Evolutionary conservation across 23 tunicate genomes (phyloP), one percentile per base, ranked within the genome.

Genomic region (Halocynthia roretzi): DNA sequence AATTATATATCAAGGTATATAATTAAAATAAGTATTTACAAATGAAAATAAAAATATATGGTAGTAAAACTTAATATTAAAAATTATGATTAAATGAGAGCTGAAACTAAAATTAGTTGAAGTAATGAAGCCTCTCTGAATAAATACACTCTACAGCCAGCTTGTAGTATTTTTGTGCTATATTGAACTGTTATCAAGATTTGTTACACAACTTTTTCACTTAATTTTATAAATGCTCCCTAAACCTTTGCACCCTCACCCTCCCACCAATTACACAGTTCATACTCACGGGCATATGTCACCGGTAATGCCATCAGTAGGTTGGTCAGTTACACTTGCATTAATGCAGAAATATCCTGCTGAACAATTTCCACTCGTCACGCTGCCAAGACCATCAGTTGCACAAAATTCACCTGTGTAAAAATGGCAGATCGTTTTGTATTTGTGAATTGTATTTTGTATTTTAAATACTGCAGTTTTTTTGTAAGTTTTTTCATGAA

Each of bases 281-380:
- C 5, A 10, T 66, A 91, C 98, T 86, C 63, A 92, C 98, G 98
- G 92, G 82, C 99, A 94, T 22, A 17, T 80, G 63, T 87, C 83
- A 6, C 98, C 98, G 20, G 93, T 87, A 0, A 80, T 55, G 6
- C 99, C 94, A 67, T 94, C 99, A 54, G 75, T 77, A 31, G 95
- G 94, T 52, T 72, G 68, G 8, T 62, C 7, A 50, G 71, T 52
- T 11, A 20, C 54, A 5, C 96, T 84, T 55, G 85, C 91, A 51
- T 68, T 71, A 7, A n/a, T 19, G 77, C 99, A 94, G 68, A 84
- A 88, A 71, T 80, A 87, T 15, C 99, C 99, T 4, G 91, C 87
- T 10, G 76, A 52, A 70, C 99, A 94, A 10, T 14, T 6, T 11
- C 96, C 94, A 61, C 76, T 71, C 7, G 93, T 84, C 12, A 44